phyloP scores from a whole-genome alignment of 2,888 invertebrate genomes.

The Cantharis rufa region DNA sequence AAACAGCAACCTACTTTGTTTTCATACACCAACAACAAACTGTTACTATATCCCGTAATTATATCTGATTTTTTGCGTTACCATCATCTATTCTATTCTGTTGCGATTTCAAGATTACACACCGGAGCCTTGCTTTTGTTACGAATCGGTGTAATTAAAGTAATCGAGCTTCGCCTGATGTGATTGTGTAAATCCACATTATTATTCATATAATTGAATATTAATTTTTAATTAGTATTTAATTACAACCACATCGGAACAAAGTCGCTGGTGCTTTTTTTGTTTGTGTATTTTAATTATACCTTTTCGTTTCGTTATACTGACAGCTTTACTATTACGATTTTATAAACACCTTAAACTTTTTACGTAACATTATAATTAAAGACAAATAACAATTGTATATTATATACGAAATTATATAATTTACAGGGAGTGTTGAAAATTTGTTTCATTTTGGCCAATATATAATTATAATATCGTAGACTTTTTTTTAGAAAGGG shows the following conservation, averaged over 20 bases:
- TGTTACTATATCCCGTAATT: slow-evolving; percentile 5
- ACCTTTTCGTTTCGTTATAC: background rate
- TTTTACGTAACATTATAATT: background rate
- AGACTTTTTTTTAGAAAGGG: background rate
- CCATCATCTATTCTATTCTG: background rate
- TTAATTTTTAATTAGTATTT: background rate
- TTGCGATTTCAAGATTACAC: background rate
- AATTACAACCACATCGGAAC: background rate
- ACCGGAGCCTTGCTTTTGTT: background rate
- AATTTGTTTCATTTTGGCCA: background rate
- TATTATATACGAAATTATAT: background rate
- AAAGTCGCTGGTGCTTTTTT: background rate
- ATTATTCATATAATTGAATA: background rate
- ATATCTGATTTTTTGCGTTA: background rate
- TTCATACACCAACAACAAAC: slow-evolving; percentile 8
- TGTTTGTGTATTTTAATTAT: background rate
- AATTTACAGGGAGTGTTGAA: background rate
- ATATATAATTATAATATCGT: background rate
- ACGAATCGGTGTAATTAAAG: background rate
- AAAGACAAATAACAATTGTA: background rate
- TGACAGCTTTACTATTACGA: background rate
- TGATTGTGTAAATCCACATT: background rate
- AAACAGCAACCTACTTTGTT: slow-evolving; percentile 27
- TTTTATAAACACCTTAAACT: background rate
- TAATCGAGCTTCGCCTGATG: background rate